Conservation (phyloP, 1,140 invertebrate species). For the Pseudomyrmex pallidus region DNA sequence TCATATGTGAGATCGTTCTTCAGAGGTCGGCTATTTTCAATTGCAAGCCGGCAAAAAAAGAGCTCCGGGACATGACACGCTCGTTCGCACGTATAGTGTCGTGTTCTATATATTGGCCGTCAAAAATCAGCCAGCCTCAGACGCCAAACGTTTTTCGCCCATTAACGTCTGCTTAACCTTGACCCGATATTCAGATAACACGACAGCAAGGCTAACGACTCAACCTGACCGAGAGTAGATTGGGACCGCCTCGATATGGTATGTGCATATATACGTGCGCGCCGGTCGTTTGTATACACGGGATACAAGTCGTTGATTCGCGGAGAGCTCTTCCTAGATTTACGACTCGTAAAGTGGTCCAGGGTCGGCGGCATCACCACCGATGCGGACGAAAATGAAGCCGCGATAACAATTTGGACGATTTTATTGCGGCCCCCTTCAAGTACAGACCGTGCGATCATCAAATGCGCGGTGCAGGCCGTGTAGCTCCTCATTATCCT, state of each 20-base stretch:
- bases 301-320: constrained; percentile 21
- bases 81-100: constrained; percentile 31
- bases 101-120: constrained; percentile 25
- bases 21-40: constrained; percentile 2
- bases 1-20: not conserved
- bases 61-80: not conserved
- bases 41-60: constrained; percentile 15
- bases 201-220: constrained; percentile 63
- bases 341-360: constrained; percentile 48
- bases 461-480: constrained; percentile 14
- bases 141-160: constrained; percentile 49
- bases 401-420: constrained; percentile 16
- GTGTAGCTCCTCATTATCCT: not conserved
- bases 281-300: constrained; percentile 20
- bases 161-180: constrained; percentile 66
- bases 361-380: not conserved
- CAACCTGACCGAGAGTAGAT: constrained; percentile 66
- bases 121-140: constrained; percentile 28
- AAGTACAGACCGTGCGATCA: constrained; percentile 13
- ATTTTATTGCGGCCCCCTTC: not conserved
- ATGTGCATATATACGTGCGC: not conserved
- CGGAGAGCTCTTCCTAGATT: constrained; percentile 44
- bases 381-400: constrained; percentile 38
- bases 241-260: constrained; percentile 33
- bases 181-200: constrained; percentile 69